Conservation (phyloP, 2,797 vertebrate species). For the Sciaenops ocellatus region DNA sequence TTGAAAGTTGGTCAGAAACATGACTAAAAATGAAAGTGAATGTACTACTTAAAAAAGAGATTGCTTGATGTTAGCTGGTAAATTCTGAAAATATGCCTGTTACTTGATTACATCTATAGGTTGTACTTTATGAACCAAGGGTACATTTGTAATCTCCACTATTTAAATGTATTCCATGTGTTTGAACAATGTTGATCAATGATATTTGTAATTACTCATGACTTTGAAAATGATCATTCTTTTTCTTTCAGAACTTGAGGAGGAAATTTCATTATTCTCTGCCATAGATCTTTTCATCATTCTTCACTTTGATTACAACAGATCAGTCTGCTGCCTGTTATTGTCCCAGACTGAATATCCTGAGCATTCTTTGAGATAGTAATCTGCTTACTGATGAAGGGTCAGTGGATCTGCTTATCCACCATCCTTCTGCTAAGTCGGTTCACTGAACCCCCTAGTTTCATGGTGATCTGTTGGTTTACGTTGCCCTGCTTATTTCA, state of each 20-base stretch:
- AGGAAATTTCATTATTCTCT: background rate
- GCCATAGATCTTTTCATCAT: slow-evolving; percentile 27
- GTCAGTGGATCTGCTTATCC: slow-evolving; percentile 71
- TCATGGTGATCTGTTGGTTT: slow-evolving; percentile 38
- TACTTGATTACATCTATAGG: no score
- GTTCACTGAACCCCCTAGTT: slow-evolving; percentile 68
- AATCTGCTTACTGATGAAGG: slow-evolving; percentile 81
- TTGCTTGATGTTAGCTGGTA: no score
- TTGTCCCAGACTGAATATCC: slow-evolving; percentile 54
- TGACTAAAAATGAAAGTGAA: no score
- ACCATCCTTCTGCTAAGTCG: slow-evolving; percentile 75
- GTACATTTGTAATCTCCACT: background rate
- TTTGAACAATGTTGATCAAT: background rate
- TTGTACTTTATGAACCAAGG: no score
- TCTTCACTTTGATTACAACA: slow-evolving; percentile 55
- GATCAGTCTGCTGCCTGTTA: slow-evolving; percentile 42
- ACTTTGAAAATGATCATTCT: background rate
- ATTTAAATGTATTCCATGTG: background rate
- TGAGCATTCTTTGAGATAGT: slow-evolving; percentile 71
- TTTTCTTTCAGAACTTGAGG: background rate
- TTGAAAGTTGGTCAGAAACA: no score
- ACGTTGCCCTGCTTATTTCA: slow-evolving; percentile 29
- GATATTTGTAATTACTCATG: background rate
- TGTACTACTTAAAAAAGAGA: no score
- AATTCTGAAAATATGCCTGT: no score